Base-by-base conservation (phyloP, 2,888 invertebrate genomes). In the Cheilosia vernalis region DNA sequence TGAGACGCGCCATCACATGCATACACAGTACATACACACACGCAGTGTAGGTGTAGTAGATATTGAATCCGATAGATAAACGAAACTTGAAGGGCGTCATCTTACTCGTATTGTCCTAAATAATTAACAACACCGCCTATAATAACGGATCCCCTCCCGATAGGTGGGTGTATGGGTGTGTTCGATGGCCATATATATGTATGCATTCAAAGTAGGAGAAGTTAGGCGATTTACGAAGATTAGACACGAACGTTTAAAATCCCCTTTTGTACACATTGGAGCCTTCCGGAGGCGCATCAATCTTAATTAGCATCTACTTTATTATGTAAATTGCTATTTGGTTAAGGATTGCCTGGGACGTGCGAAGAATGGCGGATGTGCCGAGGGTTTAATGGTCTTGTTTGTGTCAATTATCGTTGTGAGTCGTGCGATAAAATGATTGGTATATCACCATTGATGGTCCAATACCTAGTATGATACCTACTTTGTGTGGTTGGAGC, bases 281-380 rank as follows among this genome's bases (percentile, higher is more conserved):
- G 74, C 63, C 37, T 51, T 44, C 74, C 51, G 58, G 63, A 69
- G 58, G 64, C 69, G 37, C 49, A 82, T 82, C 76, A 70, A 82
- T 82, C 72, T 82, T 72, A 78, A 73, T 77, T 83, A 77, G 49
- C 64, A 69, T 84, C 70, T 60, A 64, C 74, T 64, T 70, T 60
- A 60, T 66, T 79, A 79, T 84, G 83, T 63, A 69, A 82, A 82
- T 76, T 76, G 51, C 37, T 66, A n/a, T 60, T 73, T 53, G 60
- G 24, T 37, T 73, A 66, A 49, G 64, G 61, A 27, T 56, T 17
- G 47, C 24, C 9, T 53, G 44, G 33, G 17, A 30, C 13, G 27
- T 15, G n/a, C 33, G 42, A 27, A 13, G 30, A 33, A 1, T 21
- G 24, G 21, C 4, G 51, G 60, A 60, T 60, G 33, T n/a, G 30